Percentiles rank a stretch among this genome's conserved stretches.
phyloP scores from a whole-genome alignment of 2,888 invertebrate species.

The Nowickia ferox region DNA sequence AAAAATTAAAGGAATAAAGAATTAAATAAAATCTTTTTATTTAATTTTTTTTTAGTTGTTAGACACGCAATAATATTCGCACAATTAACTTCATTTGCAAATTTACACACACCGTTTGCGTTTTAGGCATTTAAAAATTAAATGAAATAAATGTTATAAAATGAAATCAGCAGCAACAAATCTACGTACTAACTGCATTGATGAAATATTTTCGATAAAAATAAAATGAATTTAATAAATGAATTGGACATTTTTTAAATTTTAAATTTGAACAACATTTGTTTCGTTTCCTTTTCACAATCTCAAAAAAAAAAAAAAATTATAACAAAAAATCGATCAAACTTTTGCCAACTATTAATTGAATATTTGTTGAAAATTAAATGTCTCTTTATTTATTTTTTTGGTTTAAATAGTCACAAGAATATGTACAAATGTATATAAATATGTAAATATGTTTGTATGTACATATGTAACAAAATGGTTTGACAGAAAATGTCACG shows the following conservation, averaged over 20 bases:
- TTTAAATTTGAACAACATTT: neutral
- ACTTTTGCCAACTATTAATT: constrained; percentile 64
- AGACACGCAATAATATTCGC: constrained; percentile 72
- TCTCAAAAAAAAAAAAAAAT: constrained; percentile 32
- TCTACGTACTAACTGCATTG: constrained; percentile 24
- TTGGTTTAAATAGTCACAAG: constrained; percentile 30
- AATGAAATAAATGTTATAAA: constrained; percentile 34
- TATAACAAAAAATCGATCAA: constrained; percentile 66
- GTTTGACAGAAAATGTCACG: constrained; percentile 62
- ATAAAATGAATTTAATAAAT: constrained; percentile 1
- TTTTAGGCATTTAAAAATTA: constrained; percentile 41
- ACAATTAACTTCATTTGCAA: constrained; percentile 72
- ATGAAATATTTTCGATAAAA: constrained; percentile 60
- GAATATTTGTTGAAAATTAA: constrained; percentile 58
- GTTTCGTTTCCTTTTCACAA: constrained; percentile 1
- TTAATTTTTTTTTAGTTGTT: neutral
- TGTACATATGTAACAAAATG: neutral
- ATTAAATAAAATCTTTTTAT: constrained; percentile 53
- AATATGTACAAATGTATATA: neutral
- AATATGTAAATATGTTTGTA: no score
- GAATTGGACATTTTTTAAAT: constrained; percentile 18
- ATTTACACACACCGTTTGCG: constrained; percentile 65
- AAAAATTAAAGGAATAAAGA: constrained; percentile 4
- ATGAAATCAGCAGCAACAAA: constrained; percentile 44
- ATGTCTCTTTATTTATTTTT: constrained; percentile 67